Base-by-base conservation (phyloP, 2,888 invertebrate genomes). In the Xanthia togata region DNA sequence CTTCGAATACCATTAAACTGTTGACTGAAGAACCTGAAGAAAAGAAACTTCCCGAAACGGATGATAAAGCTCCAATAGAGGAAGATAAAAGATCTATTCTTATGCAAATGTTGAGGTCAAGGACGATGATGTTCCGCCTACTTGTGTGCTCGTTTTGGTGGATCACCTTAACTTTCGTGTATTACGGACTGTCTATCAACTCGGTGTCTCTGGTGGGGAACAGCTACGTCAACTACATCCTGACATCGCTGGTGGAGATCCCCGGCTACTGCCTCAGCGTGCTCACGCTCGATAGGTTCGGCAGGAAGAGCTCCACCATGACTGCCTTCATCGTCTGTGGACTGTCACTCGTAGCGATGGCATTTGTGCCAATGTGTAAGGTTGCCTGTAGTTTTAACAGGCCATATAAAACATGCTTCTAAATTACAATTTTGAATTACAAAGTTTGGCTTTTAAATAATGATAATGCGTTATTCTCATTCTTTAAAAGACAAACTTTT, bases 121-220 rank as follows among this genome's bases (percentile, higher is more conserved):
- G 92, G 63, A 95, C 95, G 35, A 90, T 98, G 23, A 91, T 97
- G 79, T 88, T 95, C 0, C 95, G 98, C 55, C 95, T 91, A 64
- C 86, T 97, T 2, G 97, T 97, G 70, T 98, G 98, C 84, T 97
- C 98, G n/a, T 97, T 98, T 86, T 98, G 98, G 95, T 98, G 98
- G 98, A 97, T 98, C 26, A 97, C 98, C 0, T 97, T 98, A 88
- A 98, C 98, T 0, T 97, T 98, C 82, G 97, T 98, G 35, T 98
- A 98, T 92, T 98, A 98, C 89, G 98, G 98, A 0, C 93, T 98
- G 59, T 98, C 98, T 0, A 96, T 98, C 73, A 98, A 98, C 93
- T 97, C 98, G 0, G 98, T 98, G 4, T 97, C 98, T 0, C 93
- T 98, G 68, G 97, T 97, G 31, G 98, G 98, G 1, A 97, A 98